Percentiles rank a stretch among this genome's conserved stretches.
phyloP scores from a whole-genome alignment of 2,797 vertebrate genomes.

The Acipenser ruthenus region DNA sequence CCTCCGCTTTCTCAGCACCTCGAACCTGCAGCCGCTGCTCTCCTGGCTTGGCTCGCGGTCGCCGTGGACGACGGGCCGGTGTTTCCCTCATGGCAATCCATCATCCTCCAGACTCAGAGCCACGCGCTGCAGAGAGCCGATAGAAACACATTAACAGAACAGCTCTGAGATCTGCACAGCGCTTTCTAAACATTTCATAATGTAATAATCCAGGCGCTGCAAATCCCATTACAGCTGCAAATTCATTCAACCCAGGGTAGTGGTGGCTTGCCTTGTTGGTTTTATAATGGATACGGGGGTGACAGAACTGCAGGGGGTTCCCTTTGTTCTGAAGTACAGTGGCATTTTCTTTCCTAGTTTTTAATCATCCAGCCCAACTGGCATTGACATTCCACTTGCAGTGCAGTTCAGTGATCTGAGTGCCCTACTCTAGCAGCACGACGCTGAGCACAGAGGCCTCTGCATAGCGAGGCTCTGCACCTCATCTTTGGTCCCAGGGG shows the following conservation, averaged over 20 bases:
- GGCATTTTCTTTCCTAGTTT: too few relatives aligned
- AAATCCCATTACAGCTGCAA: background rate
- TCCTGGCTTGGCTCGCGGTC: slow-evolving; percentile 25
- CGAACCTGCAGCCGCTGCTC: slow-evolving; percentile 38
- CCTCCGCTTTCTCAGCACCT: slow-evolving; percentile 30
- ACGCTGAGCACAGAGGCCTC: background rate
- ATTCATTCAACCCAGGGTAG: background rate
- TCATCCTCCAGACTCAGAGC: slow-evolving; percentile 94
- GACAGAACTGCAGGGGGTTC: too few relatives aligned
- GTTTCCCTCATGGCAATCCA: slow-evolving; percentile 80
- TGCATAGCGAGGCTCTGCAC: background rate
- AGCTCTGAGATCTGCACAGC: slow-evolving; percentile 10
- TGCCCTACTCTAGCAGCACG: too few relatives aligned
- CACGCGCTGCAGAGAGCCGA: slow-evolving; percentile 82
- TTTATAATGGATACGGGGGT: too few relatives aligned
- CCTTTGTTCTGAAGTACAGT: too few relatives aligned
- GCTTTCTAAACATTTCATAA: background rate
- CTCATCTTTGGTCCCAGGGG: background rate
- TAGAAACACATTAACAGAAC: slow-evolving; percentile 51
- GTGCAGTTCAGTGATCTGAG: background rate
- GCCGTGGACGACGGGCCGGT: slow-evolving; percentile 40
- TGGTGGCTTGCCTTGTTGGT: background rate
- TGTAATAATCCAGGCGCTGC: background rate
- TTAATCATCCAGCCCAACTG: too few relatives aligned
- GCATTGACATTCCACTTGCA: too few relatives aligned